Conservation (phyloP, 2,113 vertebrate genomes). For the Triplophysa tibetana region DNA sequence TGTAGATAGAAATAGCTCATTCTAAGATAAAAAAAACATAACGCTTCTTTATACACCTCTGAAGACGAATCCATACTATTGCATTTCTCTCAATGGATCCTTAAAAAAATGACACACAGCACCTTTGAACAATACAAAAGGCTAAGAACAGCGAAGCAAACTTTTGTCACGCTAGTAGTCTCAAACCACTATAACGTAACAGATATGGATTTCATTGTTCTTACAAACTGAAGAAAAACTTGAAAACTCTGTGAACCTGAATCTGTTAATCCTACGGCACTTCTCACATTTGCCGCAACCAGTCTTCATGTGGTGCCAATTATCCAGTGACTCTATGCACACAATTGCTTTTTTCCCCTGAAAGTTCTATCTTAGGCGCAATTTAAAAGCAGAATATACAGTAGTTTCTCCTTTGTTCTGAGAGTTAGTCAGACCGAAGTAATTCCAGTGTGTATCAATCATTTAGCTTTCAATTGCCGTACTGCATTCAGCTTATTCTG, state of each 20-base stretch:
- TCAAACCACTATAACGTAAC: neutral
- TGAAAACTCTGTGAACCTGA: neutral
- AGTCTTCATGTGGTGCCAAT: constrained; percentile 61
- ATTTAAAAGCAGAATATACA: constrained; percentile 50
- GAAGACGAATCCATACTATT: too few relatives aligned
- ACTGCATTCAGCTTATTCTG: constrained; percentile 52
- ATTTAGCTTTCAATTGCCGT: constrained; percentile 52
- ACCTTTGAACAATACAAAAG: constrained; percentile 5
- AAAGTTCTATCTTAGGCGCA: constrained; percentile 43
- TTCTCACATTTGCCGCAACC: constrained; percentile 62
- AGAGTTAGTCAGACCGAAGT: constrained; percentile 43
- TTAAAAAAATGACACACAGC: too few relatives aligned
- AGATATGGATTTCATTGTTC: neutral
- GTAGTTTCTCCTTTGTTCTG: constrained; percentile 43
- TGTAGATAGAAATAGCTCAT: too few relatives aligned
- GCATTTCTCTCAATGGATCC: too few relatives aligned
- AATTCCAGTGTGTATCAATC: constrained; percentile 71
- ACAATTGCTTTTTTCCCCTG: constrained; percentile 1
- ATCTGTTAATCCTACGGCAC: constrained; percentile 44
- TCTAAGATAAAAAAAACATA: too few relatives aligned
- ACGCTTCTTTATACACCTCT: too few relatives aligned
- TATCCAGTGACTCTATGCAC: constrained; percentile 4
- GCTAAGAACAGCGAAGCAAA: neutral
- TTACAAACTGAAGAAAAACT: neutral
- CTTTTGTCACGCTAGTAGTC: constrained; percentile 2